phyloP scores from a whole-genome alignment of 2,888 invertebrate genomes.

The Athalia cordata region DNA sequence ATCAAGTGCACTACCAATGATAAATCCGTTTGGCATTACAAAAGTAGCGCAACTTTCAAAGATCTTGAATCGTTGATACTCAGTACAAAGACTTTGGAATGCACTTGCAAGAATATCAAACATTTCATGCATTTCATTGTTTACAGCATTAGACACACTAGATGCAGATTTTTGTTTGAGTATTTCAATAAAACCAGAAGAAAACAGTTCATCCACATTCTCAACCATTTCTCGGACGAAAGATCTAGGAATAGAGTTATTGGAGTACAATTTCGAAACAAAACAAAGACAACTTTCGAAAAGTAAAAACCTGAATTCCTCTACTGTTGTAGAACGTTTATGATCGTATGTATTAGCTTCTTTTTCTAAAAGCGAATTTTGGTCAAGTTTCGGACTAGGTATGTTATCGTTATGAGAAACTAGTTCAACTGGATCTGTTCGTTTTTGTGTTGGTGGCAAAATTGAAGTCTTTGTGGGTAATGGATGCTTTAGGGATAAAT shows the following conservation, averaged over 20 bases:
- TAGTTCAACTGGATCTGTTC: too few relatives aligned
- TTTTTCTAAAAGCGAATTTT: slow-evolving; percentile 6
- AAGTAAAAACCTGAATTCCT: neutral
- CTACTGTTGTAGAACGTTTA: neutral
- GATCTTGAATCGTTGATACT: slow-evolving; percentile 10
- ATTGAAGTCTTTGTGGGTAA: neutral
- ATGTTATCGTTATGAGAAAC: neutral
- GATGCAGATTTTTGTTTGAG: slow-evolving; percentile 28
- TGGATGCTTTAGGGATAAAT: neutral
- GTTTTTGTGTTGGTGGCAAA: neutral
- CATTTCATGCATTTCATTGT: slow-evolving; percentile 6
- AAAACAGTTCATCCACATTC: slow-evolving; percentile 15
- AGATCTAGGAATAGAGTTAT: slow-evolving; percentile 8
- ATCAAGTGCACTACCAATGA: neutral
- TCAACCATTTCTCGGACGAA: slow-evolving; percentile 8
- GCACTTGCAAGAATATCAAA: slow-evolving; percentile 5
- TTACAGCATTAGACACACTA: neutral
- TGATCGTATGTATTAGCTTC: neutral
- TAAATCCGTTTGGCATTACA: neutral
- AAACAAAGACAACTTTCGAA: neutral
- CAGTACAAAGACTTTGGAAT: slow-evolving; percentile 19
- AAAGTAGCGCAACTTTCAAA: neutral
- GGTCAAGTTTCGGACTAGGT: neutral
- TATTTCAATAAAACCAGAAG: neutral
- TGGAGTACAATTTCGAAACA: slow-evolving; percentile 21